Conservation (phyloP, 1,140 invertebrate genomes). For the Mesaphorura yosii region DNA sequence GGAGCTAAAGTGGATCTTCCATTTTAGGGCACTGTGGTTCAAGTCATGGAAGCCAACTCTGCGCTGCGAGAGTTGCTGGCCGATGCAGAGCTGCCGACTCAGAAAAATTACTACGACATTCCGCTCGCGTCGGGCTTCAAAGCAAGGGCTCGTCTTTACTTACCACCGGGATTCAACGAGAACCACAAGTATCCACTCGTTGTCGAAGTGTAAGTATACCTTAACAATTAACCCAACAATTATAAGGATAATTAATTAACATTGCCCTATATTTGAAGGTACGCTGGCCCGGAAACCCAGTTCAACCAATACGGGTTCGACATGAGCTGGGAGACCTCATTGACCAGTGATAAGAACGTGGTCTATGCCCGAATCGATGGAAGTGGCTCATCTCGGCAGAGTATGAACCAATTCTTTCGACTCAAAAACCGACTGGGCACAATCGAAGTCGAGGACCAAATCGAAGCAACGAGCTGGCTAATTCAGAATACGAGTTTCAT, state of each 20-base stretch:
- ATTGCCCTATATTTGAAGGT: constrained; percentile 40
- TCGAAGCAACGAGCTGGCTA: constrained; percentile 44
- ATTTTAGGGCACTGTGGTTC: too few species aligned
- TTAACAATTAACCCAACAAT: neutral
- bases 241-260: neutral
- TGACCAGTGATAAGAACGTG: constrained; percentile 67
- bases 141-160: constrained; percentile 52
- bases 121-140: constrained; percentile 52
- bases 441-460: constrained; percentile 50
- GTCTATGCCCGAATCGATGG: constrained; percentile 83
- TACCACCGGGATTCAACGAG: constrained; percentile 59
- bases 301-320: constrained; percentile 64
- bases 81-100: constrained; percentile 49
- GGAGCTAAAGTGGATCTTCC: too few species aligned
- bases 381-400: constrained; percentile 71
- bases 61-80: constrained; percentile 38
- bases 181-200: constrained; percentile 70
- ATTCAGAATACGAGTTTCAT: constrained; percentile 53
- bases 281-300: constrained; percentile 75
- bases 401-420: constrained; percentile 67
- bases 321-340: constrained; percentile 67
- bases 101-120: constrained; percentile 49
- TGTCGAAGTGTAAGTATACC: constrained; percentile 64
- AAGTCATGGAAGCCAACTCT: constrained; percentile 32
- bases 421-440: constrained; percentile 76